Evolutionary conservation across 2,888 invertebrate genomes (phyloP), one percentile per base, ranked within the genome.

Genomic region (Ochropleura plecta): DNA sequence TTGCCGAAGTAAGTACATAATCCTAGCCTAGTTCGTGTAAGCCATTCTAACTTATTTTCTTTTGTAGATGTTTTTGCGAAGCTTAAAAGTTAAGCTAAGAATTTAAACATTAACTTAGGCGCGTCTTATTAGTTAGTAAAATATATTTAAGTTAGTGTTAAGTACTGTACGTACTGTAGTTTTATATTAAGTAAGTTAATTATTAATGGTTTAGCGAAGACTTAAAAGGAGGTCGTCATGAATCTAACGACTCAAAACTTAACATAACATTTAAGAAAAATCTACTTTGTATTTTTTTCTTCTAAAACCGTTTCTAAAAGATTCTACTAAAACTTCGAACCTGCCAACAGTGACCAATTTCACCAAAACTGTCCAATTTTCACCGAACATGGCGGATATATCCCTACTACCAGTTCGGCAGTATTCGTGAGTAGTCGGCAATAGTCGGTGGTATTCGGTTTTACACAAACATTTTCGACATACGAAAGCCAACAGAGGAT

Each of bases 1-100:
- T 70, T 42, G 57, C 42, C n/a, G 14, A 80, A 62, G 44, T 44
- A 67, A 66, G 44, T 44, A 64, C 30, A 44, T 70, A 80, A 80
- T 75, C 40, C 59, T 8, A 59, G 63, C 63, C 40, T 49, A 68
- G 59, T 66, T 65, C 18, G 3, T 46, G 44, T 40, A 48, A 42
- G 16, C 51, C 65, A 48, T n/a, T 16, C n/a, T 53, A 16, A 48
- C 42, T 53, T 42, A 67, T 66, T 67, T 63, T 40, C 30, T 67
- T 65, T 63, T 14, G 5, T 30, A 69, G 12, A 53, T 60, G 30
- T 51, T 57, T 73, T 46, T 12, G 20, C 20, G 0, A 51, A 69
- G 64, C 55, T 78, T 60, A 44, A 78, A 64, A 55, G 53, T 53
- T 53, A 55, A 55, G 53, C 60, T 48, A 20, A 73, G 59, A 46